phyloP scores from a whole-genome alignment of 2,113 vertebrate species.

The Thunnus thynnus region DNA sequence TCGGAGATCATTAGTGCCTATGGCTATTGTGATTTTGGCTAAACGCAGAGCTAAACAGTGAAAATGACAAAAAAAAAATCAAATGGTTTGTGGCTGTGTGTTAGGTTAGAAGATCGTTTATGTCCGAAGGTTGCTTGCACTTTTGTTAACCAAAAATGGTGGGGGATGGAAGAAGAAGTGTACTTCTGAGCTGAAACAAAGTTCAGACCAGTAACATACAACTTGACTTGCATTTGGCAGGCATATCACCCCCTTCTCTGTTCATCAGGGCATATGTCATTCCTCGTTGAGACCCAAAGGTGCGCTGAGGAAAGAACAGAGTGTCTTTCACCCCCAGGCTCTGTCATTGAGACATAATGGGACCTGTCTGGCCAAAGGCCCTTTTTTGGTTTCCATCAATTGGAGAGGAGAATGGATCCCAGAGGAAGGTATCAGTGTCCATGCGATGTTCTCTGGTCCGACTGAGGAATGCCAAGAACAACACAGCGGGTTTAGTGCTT shows the following conservation, averaged over 20 bases:
- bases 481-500: constrained; percentile 80
- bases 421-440: constrained; percentile 81
- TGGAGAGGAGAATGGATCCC: constrained; percentile 78
- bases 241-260: constrained; percentile 32
- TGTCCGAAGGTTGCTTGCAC: neutral
- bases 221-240: constrained; percentile 62
- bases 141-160: neutral
- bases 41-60: constrained; percentile 19
- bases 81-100: neutral
- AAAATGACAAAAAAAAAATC: neutral
- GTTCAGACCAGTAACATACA: constrained; percentile 48
- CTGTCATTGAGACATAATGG: constrained; percentile 78
- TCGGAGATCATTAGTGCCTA: constrained; percentile 57
- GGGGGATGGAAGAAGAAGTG: constrained; percentile 36
- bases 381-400: constrained; percentile 81
- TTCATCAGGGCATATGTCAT: constrained; percentile 67
- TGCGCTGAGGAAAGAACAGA: constrained; percentile 68
- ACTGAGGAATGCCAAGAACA: constrained; percentile 79
- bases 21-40: constrained; percentile 40
- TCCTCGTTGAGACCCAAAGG: constrained; percentile 67
- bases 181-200: constrained; percentile 35
- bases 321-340: constrained; percentile 67
- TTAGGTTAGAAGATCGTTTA: neutral
- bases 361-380: constrained; percentile 74
- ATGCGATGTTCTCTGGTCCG: constrained; percentile 73